Evolutionary conservation across 37 sponge, comb jelly and placozoan genomes (phyloP), one percentile per base, ranked within the genome.

Genomic region (Dysidea cf. avara): DNA sequence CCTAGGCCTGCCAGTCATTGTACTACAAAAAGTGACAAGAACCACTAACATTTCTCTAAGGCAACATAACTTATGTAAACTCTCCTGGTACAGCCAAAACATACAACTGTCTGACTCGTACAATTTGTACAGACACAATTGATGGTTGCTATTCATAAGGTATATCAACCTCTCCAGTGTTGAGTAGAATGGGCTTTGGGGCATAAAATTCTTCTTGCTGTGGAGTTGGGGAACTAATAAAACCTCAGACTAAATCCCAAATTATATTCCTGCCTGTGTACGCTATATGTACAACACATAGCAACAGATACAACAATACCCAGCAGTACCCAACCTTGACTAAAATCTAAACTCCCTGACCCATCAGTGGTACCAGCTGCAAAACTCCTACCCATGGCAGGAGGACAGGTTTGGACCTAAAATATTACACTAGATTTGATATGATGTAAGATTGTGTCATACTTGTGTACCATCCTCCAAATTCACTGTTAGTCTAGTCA

Each of bases 1-100:
- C 53, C 96, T n/a, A n/a, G n/a, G n/a, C n/a, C n/a, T 77, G 21
- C 96, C 96, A n/a, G 96, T 75, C 96, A 95, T 95, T 25, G 96
- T 95, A 1, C 92, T 93, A 60, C 5, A 35, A 57, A n/a, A 37
- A 78, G 63, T 18, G 26, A 1, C 3, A 70, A 46, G 5, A 28
- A 53, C 28, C 4, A 20, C 3, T 28, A 36, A 5, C 47, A 22
- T 29, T 24, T 26, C 55, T 31, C n/a, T 12, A 3, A 13, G 18
- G 14, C 20, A 3, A 39, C 18, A 2, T 17, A 25, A 49, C 86
- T 62, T 47, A 90, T 90, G 91, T 83, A 47, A 95, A 92, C 75
- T 95, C 96, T 50, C 85, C 96, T 20, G 96, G 96, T 2, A 95
- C 92, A 39, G 83, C 93, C 18, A 87, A 56, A 20, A 95, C 80